Evolutionary conservation across 2,113 vertebrate genomes (phyloP), one percentile per base, ranked within the genome.

Genomic region (Mirza zaza): DNA sequence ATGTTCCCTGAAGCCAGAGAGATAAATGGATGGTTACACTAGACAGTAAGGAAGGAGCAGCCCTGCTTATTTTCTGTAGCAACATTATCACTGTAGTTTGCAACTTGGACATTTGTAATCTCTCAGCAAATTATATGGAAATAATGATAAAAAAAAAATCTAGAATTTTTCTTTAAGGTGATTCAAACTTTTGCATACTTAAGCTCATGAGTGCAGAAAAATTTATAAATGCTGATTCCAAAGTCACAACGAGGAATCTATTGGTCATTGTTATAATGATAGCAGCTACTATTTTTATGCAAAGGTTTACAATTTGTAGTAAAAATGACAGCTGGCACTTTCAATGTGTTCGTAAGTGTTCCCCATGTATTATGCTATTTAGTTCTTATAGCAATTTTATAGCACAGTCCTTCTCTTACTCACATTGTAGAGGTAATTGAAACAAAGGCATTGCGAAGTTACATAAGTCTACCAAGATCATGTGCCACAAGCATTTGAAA

Each of bases 81-180:
- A 92, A 59, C 50, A 55, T 84, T 91, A 76, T 95, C 57, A 32
- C 32, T 90, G 34, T 34, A 70, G 36, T 93, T 88, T 93, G 61
- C 45, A 86, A 81, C 77, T 91, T 88, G 88, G 85, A 68, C 52
- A 86, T 94, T 81, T 94, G 39, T 23, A 75, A 63, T 75, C 83
- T 91, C 18, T 96, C 91, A 93, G 29, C 36, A 85, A 92, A 83
- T 70, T 82, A 59, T 80, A 10, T 65, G 71, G 42, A 96, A 90
- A 90, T 92, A 89, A 73, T 91, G 89, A 93, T 82, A 92, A 90
- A 95, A 94, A 90, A 76, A 90, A 92, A 90, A 81, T 92, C 84
- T 90, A 81, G 34, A 42, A 7, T 20, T 91, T 76, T 92, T 76
- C 82, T 92, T 96, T 25, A 70, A 77, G 61, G 17, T 89, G 59